phyloP scores from a whole-genome alignment of 1,140 invertebrate genomes.

The Onthophagus taurus region DNA sequence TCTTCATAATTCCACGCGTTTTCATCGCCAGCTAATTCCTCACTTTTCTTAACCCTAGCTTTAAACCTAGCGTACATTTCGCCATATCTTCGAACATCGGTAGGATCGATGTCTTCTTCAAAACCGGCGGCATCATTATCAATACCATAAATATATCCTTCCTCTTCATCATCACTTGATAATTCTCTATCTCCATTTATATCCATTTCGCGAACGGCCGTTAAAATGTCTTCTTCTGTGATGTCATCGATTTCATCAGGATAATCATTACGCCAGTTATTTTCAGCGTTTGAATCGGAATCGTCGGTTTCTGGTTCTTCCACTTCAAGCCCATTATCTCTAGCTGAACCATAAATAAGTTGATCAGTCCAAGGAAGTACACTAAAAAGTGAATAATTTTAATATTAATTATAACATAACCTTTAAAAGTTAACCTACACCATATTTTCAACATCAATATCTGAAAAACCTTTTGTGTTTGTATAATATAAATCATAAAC shows the following conservation, averaged over 20 bases:
- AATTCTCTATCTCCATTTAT: constrained; percentile 37
- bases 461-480: constrained; percentile 43
- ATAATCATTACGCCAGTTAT: constrained; percentile 49
- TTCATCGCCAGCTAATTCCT: constrained; percentile 24
- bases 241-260: constrained; percentile 46
- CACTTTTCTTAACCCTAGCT: constrained; percentile 34
- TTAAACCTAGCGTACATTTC: constrained; percentile 47
- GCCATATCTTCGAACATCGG: constrained; percentile 43
- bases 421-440: too few relatives aligned
- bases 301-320: constrained; percentile 31
- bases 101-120: constrained; percentile 40
- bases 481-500: constrained; percentile 47
- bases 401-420: too few relatives aligned
- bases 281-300: constrained; percentile 49
- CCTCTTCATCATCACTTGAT: constrained; percentile 43
- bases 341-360: constrained; percentile 38
- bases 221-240: constrained; percentile 20
- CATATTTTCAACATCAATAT: constrained; percentile 39
- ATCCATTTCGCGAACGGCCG: constrained; percentile 21
- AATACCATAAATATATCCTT: constrained; percentile 25
- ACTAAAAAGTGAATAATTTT: constrained; percentile 31
- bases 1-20: too few relatives aligned
- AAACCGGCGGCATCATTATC: constrained; percentile 36
- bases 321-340: constrained; percentile 35
- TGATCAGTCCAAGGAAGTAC: constrained; percentile 42